Evolutionary conservation across 2,888 invertebrate species (phyloP).

Genomic region (Aquatica leii): DNA sequence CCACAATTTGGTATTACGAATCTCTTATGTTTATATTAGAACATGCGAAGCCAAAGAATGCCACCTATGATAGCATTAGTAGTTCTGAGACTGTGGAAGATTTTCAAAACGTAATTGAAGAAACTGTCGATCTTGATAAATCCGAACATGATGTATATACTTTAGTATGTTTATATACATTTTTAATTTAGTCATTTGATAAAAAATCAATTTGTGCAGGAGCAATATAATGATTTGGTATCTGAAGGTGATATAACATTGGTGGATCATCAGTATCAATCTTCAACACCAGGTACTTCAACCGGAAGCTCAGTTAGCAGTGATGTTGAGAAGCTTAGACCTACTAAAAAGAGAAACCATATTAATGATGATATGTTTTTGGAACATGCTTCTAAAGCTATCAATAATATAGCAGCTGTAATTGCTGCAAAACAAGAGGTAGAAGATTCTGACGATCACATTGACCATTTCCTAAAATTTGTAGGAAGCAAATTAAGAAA

Average conservation of each 20-base stretch:
- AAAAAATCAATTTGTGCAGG: too few relatives aligned
- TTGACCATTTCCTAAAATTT: too few relatives aligned
- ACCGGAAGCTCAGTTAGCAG: too few relatives aligned
- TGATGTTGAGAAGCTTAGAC: slow-evolving; percentile 1
- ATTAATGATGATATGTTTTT: not conserved
- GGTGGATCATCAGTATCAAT: too few relatives aligned
- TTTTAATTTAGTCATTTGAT: not conserved
- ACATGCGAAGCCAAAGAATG: not conserved
- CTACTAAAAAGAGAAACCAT: not conserved
- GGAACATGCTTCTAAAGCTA: slow-evolving; percentile 5
- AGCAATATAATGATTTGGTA: not conserved
- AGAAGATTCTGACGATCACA: slow-evolving; percentile 2
- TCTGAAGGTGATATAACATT: not conserved
- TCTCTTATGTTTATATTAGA: not conserved
- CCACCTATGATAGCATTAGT: not conserved
- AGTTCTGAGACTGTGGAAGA: too few relatives aligned
- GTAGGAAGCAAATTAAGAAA: not conserved
- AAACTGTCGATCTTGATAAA: not conserved
- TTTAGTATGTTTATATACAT: not conserved
- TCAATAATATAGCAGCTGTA: slow-evolving; percentile 5
- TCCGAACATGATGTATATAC: not conserved
- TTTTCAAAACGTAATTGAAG: too few relatives aligned
- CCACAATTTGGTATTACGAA: not conserved
- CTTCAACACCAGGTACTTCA: not conserved
- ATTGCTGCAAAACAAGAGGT: not conserved